Base-by-base conservation (phyloP, 2,888 invertebrate genomes). In the Chymomyza procnemis region DNA sequence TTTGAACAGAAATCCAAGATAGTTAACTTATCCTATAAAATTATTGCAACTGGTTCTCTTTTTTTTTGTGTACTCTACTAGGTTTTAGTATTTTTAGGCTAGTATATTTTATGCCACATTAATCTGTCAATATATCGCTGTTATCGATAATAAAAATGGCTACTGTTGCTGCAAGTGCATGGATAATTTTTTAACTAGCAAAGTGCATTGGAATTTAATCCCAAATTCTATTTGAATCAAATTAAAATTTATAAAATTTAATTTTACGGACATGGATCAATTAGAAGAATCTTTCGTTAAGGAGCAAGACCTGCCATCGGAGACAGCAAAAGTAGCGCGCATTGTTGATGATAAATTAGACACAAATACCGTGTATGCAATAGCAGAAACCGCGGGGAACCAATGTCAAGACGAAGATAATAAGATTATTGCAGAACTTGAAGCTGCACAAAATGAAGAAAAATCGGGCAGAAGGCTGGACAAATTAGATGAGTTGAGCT, bases 401-500 rank as follows among this genome's bases (percentile, higher is more conserved):
- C 4, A 16, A 12, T 50, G 34, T 18, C 14, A 61, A 34, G 14
- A 18, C 6, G n/a, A 56, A 48, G 65, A 63, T 55, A 67, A 68
- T 66, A 65, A 8, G 26, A 22, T 18, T 21, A 61, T 2, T 19
- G 34, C 12, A 34, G 54, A 22, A 41, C n/a, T 6, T 9, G 22
- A 14, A 2, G 18, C 41, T 47, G n/a, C 21, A 19, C n/a, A 60
- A 14, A 21, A 41, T 16, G 50, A 18, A 30, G 73, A 76, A 71
- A 69, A 66, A 69, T 71, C 8, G 30, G 26, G n/a, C 5, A 16
- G 2, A 16, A 14, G 57, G 61, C 14, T 21, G 1, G 82, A 81
- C 21, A 80, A 78, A 19, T 41, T 88, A 5, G 89, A 90, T 67
- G 90, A 90, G 66, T 64, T 90, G 48, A 87, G 79, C 30, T 88